A percentile compares a stretch with the other conserved stretches of the same genome.
Conservation (phyloP, 2,888 invertebrate species). For the Sicus ferrugineus region DNA sequence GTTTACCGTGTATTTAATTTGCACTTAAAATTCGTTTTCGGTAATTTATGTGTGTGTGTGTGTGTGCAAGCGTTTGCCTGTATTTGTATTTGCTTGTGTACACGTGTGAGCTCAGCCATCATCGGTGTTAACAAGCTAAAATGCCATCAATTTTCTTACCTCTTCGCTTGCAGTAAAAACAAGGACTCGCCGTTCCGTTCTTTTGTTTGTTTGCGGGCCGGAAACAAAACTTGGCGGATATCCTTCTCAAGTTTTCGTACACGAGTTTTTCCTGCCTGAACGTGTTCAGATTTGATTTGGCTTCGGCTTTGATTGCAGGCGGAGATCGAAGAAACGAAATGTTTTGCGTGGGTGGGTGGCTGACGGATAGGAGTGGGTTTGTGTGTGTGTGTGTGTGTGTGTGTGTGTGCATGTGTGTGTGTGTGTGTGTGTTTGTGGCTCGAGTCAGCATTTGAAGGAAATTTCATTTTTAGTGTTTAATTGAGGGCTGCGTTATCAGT, state of each 20-base stretch:
- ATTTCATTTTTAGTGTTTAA: conserved; percentile 29
- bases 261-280: conserved; percentile 7
- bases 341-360: conserved; percentile 2
- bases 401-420: neutral
- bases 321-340: neutral
- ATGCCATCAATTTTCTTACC: too few species aligned
- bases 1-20: too few species aligned
- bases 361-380: neutral
- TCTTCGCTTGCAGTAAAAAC: neutral
- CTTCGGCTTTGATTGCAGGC: neutral
- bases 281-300: neutral
- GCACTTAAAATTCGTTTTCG: too few species aligned
- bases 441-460: conserved; percentile 3
- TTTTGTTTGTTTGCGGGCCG: conserved; percentile 13
- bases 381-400: neutral
- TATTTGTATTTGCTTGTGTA: too few species aligned
- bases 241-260: conserved; percentile 24
- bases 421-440: neutral
- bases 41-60: neutral
- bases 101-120: neutral
- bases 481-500: conserved; percentile 23
- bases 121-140: neutral
- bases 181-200: neutral
- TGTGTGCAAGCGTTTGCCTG: neutral
- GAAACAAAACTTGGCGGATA: conserved; percentile 32